Conservation (phyloP, 2,888 invertebrate species). For the Sarcophaga caerulescens region DNA sequence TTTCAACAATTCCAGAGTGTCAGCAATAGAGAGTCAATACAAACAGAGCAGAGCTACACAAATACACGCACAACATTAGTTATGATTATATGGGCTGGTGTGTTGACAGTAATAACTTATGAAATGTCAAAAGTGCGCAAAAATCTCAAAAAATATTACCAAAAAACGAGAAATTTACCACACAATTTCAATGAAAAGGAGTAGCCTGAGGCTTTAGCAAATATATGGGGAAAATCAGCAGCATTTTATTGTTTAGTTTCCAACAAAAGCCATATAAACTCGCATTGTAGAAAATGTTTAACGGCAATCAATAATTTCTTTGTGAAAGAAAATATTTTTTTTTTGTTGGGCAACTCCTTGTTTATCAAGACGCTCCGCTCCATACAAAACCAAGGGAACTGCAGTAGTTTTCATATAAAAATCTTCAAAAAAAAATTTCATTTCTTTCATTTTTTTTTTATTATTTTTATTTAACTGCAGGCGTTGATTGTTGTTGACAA, state of each 20-base stretch:
- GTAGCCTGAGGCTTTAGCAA: conserved; percentile 36
- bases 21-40: no score
- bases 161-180: conserved; percentile 18
- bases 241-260: neutral
- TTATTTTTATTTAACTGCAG: neutral
- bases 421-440: no score
- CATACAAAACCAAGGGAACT: no score
- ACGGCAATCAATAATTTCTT: neutral
- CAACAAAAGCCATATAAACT: neutral
- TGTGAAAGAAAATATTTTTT: neutral
- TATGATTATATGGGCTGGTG: conserved; percentile 44
- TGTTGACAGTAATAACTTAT: conserved; percentile 67
- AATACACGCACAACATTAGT: conserved; percentile 37
- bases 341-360: no score
- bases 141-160: neutral
- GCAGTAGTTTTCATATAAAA: no score
- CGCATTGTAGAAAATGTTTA: neutral
- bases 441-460: no score
- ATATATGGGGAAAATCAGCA: no score
- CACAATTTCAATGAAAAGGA: neutral
- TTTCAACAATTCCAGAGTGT: no score
- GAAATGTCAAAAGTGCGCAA: conserved; percentile 32
- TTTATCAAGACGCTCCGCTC: no score
- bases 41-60: neutral
- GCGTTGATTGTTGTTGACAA: neutral